These are phyloP conservation scores for Ptyas mucosa DNA, from an alignment of 2,113 vertebrate species.

Conservation along the genomic window DNA sequence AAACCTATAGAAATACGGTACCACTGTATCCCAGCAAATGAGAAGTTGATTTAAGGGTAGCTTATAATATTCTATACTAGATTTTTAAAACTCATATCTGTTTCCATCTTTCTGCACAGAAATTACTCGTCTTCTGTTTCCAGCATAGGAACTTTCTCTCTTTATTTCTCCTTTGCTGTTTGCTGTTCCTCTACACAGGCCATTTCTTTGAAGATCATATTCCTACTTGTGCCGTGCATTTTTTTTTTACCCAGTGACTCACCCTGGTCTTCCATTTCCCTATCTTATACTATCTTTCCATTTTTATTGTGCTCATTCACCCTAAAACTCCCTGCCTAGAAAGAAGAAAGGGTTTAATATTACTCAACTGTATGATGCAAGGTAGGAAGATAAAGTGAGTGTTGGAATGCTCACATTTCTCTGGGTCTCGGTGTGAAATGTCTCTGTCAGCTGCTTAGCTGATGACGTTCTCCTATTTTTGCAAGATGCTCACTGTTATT, in stretches of 20 bases:
- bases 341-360: background rate
- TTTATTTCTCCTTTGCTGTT: background rate
- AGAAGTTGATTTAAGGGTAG: background rate
- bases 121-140: background rate
- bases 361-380: background rate
- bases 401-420: background rate
- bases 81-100: background rate
- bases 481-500: background rate
- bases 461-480: background rate
- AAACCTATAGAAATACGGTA: background rate
- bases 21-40: background rate
- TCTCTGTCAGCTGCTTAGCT: background rate
- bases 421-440: background rate
- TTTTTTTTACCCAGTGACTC: background rate
- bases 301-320: background rate
- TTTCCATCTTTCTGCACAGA: background rate
- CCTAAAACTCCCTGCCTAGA: background rate
- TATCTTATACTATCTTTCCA: background rate
- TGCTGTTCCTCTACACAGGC: background rate
- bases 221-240: background rate
- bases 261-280: background rate
- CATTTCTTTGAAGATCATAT: background rate
- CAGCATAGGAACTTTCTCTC: background rate
- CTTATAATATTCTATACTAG: background rate
- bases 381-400: background rate